Evolutionary conservation across 2,797 vertebrate species (phyloP), one percentile per base, ranked within the genome.

Genomic region (Rallus crepitans): DNA sequence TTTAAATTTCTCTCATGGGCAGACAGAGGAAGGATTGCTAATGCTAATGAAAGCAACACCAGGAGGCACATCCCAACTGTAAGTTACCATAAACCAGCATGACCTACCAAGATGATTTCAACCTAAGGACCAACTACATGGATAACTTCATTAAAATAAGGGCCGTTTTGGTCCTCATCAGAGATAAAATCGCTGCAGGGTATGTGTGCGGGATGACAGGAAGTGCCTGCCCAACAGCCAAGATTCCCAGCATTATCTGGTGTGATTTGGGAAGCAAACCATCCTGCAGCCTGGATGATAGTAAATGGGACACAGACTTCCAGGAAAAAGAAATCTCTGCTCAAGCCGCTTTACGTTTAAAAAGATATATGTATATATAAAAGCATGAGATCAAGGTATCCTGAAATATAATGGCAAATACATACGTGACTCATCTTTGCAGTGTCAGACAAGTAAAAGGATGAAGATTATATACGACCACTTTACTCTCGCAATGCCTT

Each of bases 381-480:
- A 17, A 35, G 28, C 30, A 84, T 11, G 28, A 73, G 17, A 60
- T n/a, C n/a, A 60, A 66, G 9, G 23, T 77, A 45, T 42, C 33
- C 50, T 27, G 63, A 84, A 28, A 65, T 60, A 70, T 20, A 89
- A 60, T n/a, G 31, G 33, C 20, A 89, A 93, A 93, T 31, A 79
- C 12, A 48, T 35, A 71, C 24, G 60, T 42, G 16, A 75, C 55
- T 80, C 23, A 75, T 63, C 65, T 92, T 85, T 61, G 45, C 53
- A 87, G 48, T 80, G 30, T n/a, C 79, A 72, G 28, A 61, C 10
- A 50, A 61, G 31, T 37, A 68, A 69, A 81, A 47, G 11, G 16
- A 55, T 77, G 70, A 84, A 82, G 42, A 35, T 61, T 42, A 48
- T 6, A 6, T 52, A 61, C n/a, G 17, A 82, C 50, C 78, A 47